A percentile compares a stretch with the other conserved stretches of the same genome.
phyloP scores from a whole-genome alignment of 2,113 vertebrate genomes.

The Tichodroma muraria region DNA sequence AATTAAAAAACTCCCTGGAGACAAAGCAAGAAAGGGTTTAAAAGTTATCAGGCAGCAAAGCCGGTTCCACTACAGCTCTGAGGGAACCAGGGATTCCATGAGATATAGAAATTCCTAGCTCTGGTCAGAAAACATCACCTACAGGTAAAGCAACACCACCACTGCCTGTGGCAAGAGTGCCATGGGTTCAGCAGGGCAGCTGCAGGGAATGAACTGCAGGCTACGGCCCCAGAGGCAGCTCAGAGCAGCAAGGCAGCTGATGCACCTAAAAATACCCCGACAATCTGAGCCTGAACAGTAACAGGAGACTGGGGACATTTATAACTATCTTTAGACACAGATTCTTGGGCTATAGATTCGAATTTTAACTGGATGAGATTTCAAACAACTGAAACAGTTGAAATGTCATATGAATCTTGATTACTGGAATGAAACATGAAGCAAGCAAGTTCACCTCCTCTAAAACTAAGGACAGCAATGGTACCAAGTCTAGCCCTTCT shows the following conservation, averaged over 20 bases:
- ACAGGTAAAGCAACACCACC: background rate
- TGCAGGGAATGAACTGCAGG: background rate
- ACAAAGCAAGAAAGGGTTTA: background rate
- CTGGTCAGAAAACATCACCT: background rate
- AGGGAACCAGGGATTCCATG: background rate
- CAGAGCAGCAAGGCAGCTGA: constrained; percentile 22
- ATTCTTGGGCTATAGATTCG: background rate
- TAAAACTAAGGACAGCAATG: background rate
- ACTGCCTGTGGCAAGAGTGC: background rate
- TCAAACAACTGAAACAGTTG: constrained; percentile 17
- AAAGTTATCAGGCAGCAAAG: background rate
- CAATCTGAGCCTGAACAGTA: background rate
- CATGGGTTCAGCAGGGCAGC: background rate
- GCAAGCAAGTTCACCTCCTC: background rate
- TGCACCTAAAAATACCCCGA: constrained; percentile 27
- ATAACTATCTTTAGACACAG: constrained; percentile 28
- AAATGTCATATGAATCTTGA: background rate
- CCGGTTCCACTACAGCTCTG: background rate
- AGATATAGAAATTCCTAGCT: background rate
- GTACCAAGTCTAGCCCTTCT: background rate
- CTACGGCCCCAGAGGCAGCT: background rate
- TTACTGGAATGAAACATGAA: background rate
- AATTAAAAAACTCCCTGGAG: background rate
- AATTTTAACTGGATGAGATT: constrained; percentile 23
- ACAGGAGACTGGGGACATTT: background rate